Evolutionary conservation across 2,797 vertebrate genomes (phyloP).

Genomic region (Propithecus perrieri): DNA sequence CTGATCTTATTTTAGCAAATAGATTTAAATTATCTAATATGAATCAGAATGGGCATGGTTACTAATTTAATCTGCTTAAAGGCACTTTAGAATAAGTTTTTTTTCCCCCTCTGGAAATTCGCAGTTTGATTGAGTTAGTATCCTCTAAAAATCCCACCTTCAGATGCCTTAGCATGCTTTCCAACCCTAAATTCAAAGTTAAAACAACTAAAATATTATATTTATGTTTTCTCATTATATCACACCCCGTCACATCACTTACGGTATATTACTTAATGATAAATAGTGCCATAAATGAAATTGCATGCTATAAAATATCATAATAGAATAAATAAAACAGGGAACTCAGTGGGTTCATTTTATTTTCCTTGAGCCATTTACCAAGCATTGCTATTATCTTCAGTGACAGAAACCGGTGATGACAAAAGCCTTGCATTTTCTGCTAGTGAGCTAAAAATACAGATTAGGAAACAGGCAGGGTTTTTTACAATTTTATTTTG

Average conservation of each 20-base stretch:
- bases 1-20: background rate
- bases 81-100: background rate
- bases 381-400: conserved; percentile 65
- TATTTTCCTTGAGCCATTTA: conserved; percentile 77
- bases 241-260: conserved; percentile 27
- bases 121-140: background rate
- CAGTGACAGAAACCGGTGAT: conserved; percentile 59
- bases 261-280: conserved; percentile 58
- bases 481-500: conserved; percentile 59
- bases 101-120: background rate
- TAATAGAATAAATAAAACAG: conserved; percentile 74
- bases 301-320: conserved; percentile 55
- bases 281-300: conserved; percentile 72
- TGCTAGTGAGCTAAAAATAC: conserved; percentile 50
- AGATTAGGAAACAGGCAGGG: conserved; percentile 53
- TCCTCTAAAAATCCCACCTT: conserved; percentile 16
- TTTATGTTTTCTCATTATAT: conserved; percentile 64
- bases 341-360: conserved; percentile 56
- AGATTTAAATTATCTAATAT: background rate
- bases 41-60: background rate
- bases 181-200: background rate
- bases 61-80: background rate
- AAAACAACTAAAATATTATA: conserved; percentile 35
- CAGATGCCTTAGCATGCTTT: background rate
- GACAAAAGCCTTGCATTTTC: conserved; percentile 65